Conservation (phyloP, 2,797 vertebrate genomes). For the Menidia menidia region DNA sequence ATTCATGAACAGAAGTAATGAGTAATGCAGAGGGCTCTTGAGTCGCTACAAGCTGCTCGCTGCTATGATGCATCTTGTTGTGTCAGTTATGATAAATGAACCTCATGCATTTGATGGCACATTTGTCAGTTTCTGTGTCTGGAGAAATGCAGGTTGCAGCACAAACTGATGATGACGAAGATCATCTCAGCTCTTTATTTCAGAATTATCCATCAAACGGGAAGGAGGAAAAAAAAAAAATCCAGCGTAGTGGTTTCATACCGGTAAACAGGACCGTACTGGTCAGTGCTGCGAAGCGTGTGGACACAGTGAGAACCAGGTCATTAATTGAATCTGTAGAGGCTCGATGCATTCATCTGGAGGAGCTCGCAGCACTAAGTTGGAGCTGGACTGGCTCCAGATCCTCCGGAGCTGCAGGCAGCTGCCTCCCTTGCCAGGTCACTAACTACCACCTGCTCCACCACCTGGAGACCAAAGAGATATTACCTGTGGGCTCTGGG, state of each 20-base stretch:
- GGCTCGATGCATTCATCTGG: constrained; percentile 7
- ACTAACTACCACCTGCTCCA: constrained; percentile 62
- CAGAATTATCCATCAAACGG: not conserved
- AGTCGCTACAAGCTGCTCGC: not conserved
- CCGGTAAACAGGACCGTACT: not conserved
- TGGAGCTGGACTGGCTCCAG: constrained; percentile 47
- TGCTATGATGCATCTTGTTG: not conserved
- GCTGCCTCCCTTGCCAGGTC: constrained; percentile 49
- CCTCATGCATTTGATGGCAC: not conserved
- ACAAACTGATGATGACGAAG: not conserved
- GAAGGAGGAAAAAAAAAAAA: not conserved
- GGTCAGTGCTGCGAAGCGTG: not conserved
- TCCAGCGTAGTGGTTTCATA: not conserved
- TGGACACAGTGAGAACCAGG: not conserved
- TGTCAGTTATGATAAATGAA: not conserved
- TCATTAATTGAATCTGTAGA: not conserved
- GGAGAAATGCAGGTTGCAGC: constrained; percentile 8
- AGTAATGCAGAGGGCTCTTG: not conserved
- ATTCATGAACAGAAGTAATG: not conserved
- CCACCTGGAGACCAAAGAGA: constrained; percentile 56
- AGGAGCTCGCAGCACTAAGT: constrained; percentile 2
- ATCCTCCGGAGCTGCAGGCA: constrained; percentile 41
- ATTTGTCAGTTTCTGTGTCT: constrained; percentile 4
- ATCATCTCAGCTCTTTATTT: not conserved
- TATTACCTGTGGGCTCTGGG: constrained; percentile 31